Evolutionary conservation across 2,113 vertebrate genomes (phyloP), one percentile per base, ranked within the genome.

Genomic region (Xiphophorus hellerii): DNA sequence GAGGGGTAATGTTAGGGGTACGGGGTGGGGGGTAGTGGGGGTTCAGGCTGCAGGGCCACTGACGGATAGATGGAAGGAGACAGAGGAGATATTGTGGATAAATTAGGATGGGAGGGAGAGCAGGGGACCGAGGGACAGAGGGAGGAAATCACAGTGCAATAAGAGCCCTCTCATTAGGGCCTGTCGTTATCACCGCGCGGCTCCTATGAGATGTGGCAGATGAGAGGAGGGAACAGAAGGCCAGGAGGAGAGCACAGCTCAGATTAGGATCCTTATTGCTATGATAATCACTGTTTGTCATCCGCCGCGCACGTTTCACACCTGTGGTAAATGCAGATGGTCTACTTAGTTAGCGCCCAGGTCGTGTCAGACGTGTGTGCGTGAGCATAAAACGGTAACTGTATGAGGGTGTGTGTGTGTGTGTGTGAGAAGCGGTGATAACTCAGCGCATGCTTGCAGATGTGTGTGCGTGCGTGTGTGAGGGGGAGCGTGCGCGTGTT

Each of bases 261-360:
- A 84, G 85, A 91, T 93, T 88, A 90, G 70, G 86, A 86, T 88
- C 88, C 87, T 91, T 88, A 93, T 91, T 92, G 91, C 91, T 87
- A 79, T 75, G 80, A 91, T 93, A 89, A 92, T 92, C 88, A 91
- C 88, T 92, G 88, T 93, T 93, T 92, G 89, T 93, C 90, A 93
- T 87, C 90, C 85, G 35, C 30, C 42, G 73, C 60, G 76, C 92
- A 93, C 85, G 77, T 88, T 89, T 91, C 86, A 87, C 88, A 92
- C 92, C 91, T 92, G 88, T 86, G 84, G 80, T 86, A 88, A 72
- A 89, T 81, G 81, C 81, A 86, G 81, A 87, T 83, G 87, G 81
- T 77, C 70, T 71, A 73, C 69, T 80, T 85, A 74, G 87, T 83
- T 62, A 80, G 79, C 22, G 58, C n/a, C 28, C 31, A 71, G 22